A percentile compares a stretch with the other conserved stretches of the same genome.
phyloP scores from a whole-genome alignment of 2,888 invertebrate species.

The Salpingus planirostris region DNA sequence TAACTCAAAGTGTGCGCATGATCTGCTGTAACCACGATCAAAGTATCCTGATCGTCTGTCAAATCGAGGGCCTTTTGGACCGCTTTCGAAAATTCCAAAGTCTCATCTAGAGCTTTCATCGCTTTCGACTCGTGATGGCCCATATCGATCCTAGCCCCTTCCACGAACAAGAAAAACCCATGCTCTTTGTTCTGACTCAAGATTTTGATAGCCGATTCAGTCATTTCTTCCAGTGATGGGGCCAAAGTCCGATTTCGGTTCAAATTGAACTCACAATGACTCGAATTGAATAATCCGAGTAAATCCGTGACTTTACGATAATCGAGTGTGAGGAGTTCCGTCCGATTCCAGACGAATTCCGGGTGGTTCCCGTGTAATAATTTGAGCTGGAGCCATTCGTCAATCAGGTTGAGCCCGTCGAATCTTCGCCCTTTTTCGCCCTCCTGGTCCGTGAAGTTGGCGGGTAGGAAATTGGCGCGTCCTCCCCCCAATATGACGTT shows the following conservation, averaged over 20 bases:
- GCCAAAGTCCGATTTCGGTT: conserved; percentile 48
- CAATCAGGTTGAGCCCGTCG: conserved; percentile 56
- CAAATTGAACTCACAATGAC: conserved; percentile 48
- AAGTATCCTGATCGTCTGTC: conserved; percentile 59
- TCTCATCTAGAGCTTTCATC: conserved; percentile 63
- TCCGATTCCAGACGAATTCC: conserved; percentile 48
- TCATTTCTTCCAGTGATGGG: conserved; percentile 76
- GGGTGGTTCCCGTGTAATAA: conserved; percentile 27
- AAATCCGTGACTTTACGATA: conserved; percentile 47
- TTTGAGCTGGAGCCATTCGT: conserved; percentile 53
- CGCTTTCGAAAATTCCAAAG: conserved; percentile 51
- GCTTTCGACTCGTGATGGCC: conserved; percentile 63
- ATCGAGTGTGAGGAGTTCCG: conserved; percentile 46
- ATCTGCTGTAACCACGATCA: conserved; percentile 69
- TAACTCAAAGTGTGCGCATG: conserved; percentile 69
- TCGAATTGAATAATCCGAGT: conserved; percentile 22
- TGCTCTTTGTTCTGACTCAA: conserved; percentile 48
- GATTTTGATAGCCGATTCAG: conserved; percentile 64
- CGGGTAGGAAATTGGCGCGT: conserved; percentile 53
- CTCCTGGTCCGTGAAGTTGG: conserved; percentile 41
- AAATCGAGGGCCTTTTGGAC: conserved; percentile 50
- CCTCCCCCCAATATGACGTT: conserved; percentile 74
- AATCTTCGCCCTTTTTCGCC: conserved; percentile 46
- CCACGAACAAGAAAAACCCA: conserved; percentile 73
- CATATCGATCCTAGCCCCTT: conserved; percentile 66